phyloP scores from a whole-genome alignment of 2,888 invertebrate species.

The Thereva nobilitata region DNA sequence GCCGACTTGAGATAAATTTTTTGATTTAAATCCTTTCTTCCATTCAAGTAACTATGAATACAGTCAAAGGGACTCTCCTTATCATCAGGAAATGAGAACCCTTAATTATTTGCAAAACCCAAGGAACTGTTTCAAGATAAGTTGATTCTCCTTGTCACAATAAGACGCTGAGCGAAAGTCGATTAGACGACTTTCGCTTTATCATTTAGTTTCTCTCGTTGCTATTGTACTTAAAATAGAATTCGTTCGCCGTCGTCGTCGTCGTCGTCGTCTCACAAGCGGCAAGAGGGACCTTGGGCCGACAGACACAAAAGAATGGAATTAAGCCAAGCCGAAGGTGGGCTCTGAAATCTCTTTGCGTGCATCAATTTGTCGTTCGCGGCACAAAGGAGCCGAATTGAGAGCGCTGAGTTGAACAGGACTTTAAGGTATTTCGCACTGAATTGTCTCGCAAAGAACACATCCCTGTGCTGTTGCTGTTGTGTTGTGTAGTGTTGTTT shows the following conservation, averaged over 20 bases:
- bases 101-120: background rate
- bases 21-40: no score
- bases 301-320: background rate
- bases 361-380: slow-evolving; percentile 20
- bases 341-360: slow-evolving; percentile 8
- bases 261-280: no score
- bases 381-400: background rate
- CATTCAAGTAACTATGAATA: no score
- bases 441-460: no score
- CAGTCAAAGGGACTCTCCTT: no score
- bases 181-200: background rate
- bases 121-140: slow-evolving; percentile 25
- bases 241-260: no score
- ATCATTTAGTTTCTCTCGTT: background rate
- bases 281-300: no score
- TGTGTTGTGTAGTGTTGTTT: no score
- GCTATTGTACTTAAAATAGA: background rate
- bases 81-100: background rate
- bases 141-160: slow-evolving; percentile 20
- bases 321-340: slow-evolving; percentile 4
- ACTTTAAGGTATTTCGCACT: no score
- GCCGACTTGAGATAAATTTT: no score
- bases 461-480: no score
- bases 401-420: no score
- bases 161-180: slow-evolving; percentile 7